A percentile compares a stretch with the other conserved stretches of the same genome.
Evolutionary conservation across 2,888 invertebrate genomes (phyloP).

Genomic region (Furcula furcula): DNA sequence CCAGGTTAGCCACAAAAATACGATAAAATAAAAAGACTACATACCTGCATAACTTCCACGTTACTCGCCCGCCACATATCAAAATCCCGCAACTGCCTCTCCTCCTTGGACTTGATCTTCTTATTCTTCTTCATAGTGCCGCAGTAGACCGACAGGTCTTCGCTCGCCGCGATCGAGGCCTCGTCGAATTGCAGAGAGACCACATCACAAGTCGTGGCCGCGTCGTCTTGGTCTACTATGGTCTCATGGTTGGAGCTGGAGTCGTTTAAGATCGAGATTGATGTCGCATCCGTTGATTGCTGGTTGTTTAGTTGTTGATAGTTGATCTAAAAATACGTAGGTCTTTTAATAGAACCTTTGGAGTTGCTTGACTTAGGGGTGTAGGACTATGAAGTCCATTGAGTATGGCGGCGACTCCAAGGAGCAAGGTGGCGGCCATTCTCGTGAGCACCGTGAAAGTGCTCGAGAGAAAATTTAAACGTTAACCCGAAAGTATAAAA

Average conservation of each 20-base stretch:
- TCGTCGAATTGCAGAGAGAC: constrained; percentile 58
- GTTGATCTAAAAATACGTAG: constrained; percentile 45
- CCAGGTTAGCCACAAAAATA: too few species aligned
- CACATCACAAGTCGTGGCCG: constrained; percentile 62
- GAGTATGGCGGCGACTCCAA: too few species aligned
- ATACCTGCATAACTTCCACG: constrained; percentile 66
- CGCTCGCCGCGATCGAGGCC: constrained; percentile 55
- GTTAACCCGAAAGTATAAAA: too few species aligned
- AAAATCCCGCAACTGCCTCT: constrained; percentile 52
- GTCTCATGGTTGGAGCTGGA: constrained; percentile 34
- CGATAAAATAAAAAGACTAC: too few species aligned
- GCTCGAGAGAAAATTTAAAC: too few species aligned
- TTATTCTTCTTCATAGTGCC: constrained; percentile 60
- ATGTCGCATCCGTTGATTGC: constrained; percentile 45
- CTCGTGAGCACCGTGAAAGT: too few species aligned
- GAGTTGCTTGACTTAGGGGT: too few species aligned
- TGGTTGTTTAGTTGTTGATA: constrained; percentile 51
- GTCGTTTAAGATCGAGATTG: constrained; percentile 43
- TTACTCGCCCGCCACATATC: constrained; percentile 72
- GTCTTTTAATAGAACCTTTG: too few species aligned
- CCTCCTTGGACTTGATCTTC: constrained; percentile 46
- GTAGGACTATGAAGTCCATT: too few species aligned
- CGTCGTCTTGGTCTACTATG: constrained; percentile 43
- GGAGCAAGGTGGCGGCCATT: too few species aligned
- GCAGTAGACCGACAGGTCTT: constrained; percentile 59